A percentile compares a stretch with the other conserved stretches of the same genome.
These are phyloP conservation scores for Hypothenemus hampei DNA, from an alignment of 1,140 invertebrate genomes.

Conservation along the genomic window DNA sequence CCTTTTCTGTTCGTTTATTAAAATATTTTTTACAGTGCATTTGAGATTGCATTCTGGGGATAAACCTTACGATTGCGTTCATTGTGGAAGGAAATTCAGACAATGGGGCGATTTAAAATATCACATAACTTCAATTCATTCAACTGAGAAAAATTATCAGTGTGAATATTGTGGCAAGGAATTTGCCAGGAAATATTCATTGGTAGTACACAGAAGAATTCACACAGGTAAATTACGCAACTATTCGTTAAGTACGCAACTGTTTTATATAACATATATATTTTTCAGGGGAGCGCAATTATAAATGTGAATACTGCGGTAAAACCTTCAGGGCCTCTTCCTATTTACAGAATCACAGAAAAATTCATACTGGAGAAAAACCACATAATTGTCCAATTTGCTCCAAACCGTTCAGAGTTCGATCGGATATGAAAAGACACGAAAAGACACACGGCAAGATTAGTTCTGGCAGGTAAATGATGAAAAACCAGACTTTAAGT, in stretches of 20 bases:
- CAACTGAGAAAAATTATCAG: slow-evolving; percentile 72
- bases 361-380: slow-evolving; percentile 86
- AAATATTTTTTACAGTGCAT: slow-evolving; percentile 40
- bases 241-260: background rate
- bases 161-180: slow-evolving; percentile 90
- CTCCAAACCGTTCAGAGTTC: slow-evolving; percentile 76
- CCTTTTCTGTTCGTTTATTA: background rate
- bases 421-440: slow-evolving; percentile 85
- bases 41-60: slow-evolving; percentile 55
- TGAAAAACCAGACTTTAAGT: background rate
- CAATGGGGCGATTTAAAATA: slow-evolving; percentile 89
- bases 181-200: slow-evolving; percentile 87
- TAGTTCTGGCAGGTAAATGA: slow-evolving; percentile 2
- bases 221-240: slow-evolving; percentile 60
- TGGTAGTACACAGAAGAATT: slow-evolving; percentile 84
- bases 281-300: slow-evolving; percentile 68
- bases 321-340: slow-evolving; percentile 81
- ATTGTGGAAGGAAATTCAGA: slow-evolving; percentile 71
- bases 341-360: slow-evolving; percentile 78
- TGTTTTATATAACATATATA: background rate
- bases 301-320: slow-evolving; percentile 78
- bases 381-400: slow-evolving; percentile 74
- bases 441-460: slow-evolving; percentile 63
- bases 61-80: slow-evolving; percentile 74
- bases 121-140: slow-evolving; percentile 82